A percentile compares a stretch with the other conserved stretches of the same genome.
These are phyloP conservation scores for Hipposideros larvatus DNA, from an alignment of 2,797 vertebrate species.

Conservation along the genomic window DNA sequence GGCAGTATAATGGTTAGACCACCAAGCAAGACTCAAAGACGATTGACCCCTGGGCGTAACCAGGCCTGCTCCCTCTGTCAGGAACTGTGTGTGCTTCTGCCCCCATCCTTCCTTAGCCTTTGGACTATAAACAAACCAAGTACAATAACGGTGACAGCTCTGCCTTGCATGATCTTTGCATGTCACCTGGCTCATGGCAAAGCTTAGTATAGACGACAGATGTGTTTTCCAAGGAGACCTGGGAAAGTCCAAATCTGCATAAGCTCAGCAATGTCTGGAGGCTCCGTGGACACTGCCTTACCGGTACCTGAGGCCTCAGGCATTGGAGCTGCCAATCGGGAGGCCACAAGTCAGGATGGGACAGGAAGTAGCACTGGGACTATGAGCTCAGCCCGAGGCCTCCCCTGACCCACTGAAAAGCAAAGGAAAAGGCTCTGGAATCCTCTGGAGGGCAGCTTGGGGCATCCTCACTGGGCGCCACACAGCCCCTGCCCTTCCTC, in stretches of 20 bases:
- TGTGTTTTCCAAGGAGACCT: background rate
- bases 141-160: slow-evolving; percentile 15
- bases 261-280: background rate
- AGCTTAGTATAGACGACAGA: slow-evolving; percentile 4
- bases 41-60: too few relatives aligned
- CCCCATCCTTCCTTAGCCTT: background rate
- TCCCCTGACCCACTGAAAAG: background rate
- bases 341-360: background rate
- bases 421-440: background rate
- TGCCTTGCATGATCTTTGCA: background rate
- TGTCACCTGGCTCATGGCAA: background rate
- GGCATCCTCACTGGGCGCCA: background rate
- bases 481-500: too few relatives aligned
- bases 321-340: accelerated
- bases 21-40: accelerated
- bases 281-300: background rate
- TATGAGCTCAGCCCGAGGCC: accelerated
- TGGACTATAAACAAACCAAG: background rate
- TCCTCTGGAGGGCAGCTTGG: background rate
- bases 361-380: background rate
- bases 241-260: background rate
- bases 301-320: background rate
- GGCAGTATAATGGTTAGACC: background rate
- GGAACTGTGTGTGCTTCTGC: background rate
- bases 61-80: background rate